phyloP scores from a whole-genome alignment of 2,113 vertebrate genomes.

The Misgurnus mizolepis region DNA sequence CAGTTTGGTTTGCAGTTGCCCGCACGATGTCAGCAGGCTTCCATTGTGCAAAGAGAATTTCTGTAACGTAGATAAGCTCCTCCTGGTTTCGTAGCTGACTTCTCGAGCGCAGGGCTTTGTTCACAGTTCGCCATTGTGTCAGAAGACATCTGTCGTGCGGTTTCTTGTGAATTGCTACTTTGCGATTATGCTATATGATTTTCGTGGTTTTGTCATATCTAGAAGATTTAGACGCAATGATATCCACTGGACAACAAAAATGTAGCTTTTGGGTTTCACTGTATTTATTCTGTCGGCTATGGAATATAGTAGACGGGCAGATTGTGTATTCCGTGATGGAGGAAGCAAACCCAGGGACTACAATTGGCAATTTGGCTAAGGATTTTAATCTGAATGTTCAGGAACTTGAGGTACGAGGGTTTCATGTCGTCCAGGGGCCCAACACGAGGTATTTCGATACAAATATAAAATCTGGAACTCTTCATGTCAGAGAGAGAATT shows the following conservation, averaged over 20 bases:
- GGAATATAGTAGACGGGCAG: constrained; percentile 48
- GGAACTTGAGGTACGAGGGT: constrained; percentile 49
- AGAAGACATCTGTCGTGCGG: background rate
- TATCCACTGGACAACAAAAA: background rate
- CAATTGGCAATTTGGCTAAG: constrained; percentile 55
- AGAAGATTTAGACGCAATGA: constrained; percentile 16
- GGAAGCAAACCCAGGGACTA: constrained; percentile 50
- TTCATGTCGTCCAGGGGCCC: constrained; percentile 45
- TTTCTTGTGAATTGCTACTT: background rate
- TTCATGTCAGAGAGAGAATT: constrained; percentile 52
- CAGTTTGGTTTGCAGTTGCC: background rate
- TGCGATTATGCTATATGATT: background rate
- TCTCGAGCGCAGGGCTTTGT: constrained; percentile 49
- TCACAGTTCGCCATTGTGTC: constrained; percentile 48
- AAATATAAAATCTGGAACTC: constrained; percentile 49
- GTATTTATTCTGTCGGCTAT: constrained; percentile 19
- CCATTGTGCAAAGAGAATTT: background rate
- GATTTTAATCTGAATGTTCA: constrained; percentile 56
- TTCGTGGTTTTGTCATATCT: background rate
- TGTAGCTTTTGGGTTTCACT: constrained; percentile 26
- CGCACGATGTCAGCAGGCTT: constrained; percentile 52
- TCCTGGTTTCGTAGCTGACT: constrained; percentile 37
- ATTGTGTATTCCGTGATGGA: constrained; percentile 52
- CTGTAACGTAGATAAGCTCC: constrained; percentile 5
- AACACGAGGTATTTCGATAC: constrained; percentile 57